Base-by-base conservation (phyloP, 2,113 vertebrate genomes). In the Oreochromis aureus region DNA sequence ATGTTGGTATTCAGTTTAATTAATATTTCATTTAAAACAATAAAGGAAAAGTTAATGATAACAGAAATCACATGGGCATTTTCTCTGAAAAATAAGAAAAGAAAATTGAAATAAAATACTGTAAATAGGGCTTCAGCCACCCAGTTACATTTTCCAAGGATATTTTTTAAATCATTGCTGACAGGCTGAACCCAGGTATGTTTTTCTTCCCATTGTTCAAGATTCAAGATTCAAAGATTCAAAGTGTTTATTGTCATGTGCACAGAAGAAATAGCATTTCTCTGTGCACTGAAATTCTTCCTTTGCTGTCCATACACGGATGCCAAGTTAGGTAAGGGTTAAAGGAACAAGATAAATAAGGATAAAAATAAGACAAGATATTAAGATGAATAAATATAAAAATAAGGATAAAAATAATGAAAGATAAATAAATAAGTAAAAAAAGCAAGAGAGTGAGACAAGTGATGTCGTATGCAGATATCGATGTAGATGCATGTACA, bases 311-410 rank as follows among this genome's bases (percentile, higher is more conserved):
- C 2, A 59, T 30, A 30, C 13, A 3, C 27, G 0, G 16, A 30
- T 59, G 7, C 27, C 27, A 59, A 59, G 24, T 59, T 59, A 59
- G 7, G 5, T 59, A 59, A 16, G 24, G 24, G 24, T 59, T 59
- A 30, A 59, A 16, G 24, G 13, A 59, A 59, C 56, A 59, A 30
- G 7, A 16, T 30, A 0, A 58, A 58, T 58, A 58, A 30, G 56
- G 1, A 58, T 16, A 58, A 16, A 58, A 58, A 0, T 58, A 58
- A 58, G 7, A 58, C 51, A 53, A 53, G 5, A 53, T 53, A 53
- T n/a, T 53, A 30, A 0, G 56, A 58, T 58, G 7, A 58, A 16
- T 30, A 58, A 58, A 30, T 0, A 53, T 53, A n/a, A 2, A n/a
- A 24, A 56, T 24, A 56, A 7, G 54, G 22, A 1, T 0, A 56